Base-by-base conservation (phyloP, 2,888 invertebrate genomes). In the Acheta domesticus region DNA sequence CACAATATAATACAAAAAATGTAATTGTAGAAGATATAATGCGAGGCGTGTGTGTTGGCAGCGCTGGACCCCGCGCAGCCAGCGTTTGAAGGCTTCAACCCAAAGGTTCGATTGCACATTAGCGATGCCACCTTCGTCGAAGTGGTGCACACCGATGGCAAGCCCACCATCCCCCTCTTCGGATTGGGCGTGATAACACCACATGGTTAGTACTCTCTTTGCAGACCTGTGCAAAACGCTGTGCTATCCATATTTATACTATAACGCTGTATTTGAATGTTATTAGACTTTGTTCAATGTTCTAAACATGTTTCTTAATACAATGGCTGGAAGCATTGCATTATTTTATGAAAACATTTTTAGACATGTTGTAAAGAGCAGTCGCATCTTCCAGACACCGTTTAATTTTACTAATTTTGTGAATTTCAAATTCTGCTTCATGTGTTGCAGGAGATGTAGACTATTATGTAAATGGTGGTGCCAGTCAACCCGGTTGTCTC, bases 381-480 rank as follows among this genome's bases (percentile, higher is more conserved):
- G 36, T 8, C 36, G 36, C 8, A 36, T 36, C 8, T 36, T 36
- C 36, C 36, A 36, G 36, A 8, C 1, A 36, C 36, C 4, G 8
- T 5, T 62, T 62, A 62, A 62, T 12, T 62, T 62, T 62, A n/a
- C n/a, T 62, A 62, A 62, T n/a, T 62, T 62, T 62, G 12, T 62
- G 62, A 62, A 62, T 62, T 12, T n/a, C 3, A n/a, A 14, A 62
- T 62, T 62, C 1, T 62, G 2, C 62, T 62, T 62, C 5, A 19
- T 62, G 14, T n/a, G 82, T 82, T 76, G 82, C 84, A 83, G 87
- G 87, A 48, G 86, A 92, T 82, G 89, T 91, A 2, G 93, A 93
- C 84, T 92, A 92, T 84, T 93, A 92, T 85, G 90, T 92, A 1
- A 93, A 93, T 81, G 93, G 93, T 0, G 93, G 93, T 1, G 88